A percentile compares a stretch with the other conserved stretches of the same genome.
These are phyloP conservation scores for Anarhynchus alexandrinus DNA, from an alignment of 2,113 vertebrate genomes.

Conservation along the genomic window DNA sequence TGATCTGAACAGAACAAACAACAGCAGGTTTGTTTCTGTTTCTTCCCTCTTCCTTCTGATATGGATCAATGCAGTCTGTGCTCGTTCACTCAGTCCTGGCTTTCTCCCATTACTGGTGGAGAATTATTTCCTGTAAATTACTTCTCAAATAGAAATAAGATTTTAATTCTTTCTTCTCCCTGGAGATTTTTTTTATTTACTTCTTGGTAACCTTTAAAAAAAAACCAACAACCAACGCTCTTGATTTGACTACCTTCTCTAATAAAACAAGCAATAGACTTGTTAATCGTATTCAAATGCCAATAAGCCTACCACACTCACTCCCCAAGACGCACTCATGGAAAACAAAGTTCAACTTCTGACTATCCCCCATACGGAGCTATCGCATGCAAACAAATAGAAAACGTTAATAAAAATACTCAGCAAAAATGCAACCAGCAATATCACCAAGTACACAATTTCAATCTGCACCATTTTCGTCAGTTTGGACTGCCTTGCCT, in stretches of 20 bases:
- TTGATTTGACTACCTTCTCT: not conserved
- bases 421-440: not conserved
- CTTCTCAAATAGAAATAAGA: not conserved
- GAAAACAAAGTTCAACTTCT: not conserved
- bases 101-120: not conserved
- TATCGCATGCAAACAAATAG: accelerated
- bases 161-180: not conserved
- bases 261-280: not conserved
- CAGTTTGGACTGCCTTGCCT: not conserved
- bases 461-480: not conserved
- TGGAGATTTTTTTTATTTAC: not conserved
- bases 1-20: not conserved
- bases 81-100: not conserved
- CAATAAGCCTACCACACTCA: not conserved
- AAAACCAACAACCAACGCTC: not conserved
- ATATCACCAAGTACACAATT: accelerated
- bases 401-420: not conserved
- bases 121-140: not conserved
- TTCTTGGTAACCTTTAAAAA: not conserved
- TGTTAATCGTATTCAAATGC: not conserved
- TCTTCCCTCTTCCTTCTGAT: not conserved
- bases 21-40: not conserved
- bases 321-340: not conserved
- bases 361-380: accelerated
- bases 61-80: accelerated